Conservation (phyloP, 2,113 vertebrate genomes). For the Anarrhichthys ocellatus region DNA sequence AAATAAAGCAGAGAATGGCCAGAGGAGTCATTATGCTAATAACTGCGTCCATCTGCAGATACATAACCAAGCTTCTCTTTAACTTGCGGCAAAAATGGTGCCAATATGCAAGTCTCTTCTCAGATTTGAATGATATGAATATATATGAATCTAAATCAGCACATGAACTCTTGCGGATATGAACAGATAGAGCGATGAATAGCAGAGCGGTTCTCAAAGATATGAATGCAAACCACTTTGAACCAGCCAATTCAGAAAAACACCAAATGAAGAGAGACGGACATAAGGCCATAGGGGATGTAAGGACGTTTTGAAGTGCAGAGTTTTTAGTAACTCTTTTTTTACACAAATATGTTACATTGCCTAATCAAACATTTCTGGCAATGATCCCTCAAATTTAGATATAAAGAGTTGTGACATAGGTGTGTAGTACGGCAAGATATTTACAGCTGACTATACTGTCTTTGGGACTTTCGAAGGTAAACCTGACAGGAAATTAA, state of each 20-base stretch:
- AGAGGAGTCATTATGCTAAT: constrained; percentile 61
- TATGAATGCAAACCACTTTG: constrained; percentile 13
- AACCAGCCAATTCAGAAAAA: constrained; percentile 17
- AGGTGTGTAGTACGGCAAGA: background rate
- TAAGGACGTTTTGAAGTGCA: background rate
- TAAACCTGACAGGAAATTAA: background rate
- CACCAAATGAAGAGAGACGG: background rate
- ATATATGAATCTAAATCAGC: constrained; percentile 28
- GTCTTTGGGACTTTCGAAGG: background rate
- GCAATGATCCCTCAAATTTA: background rate
- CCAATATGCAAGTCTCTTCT: constrained; percentile 11
- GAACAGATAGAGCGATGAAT: constrained; percentile 10
- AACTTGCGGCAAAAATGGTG: constrained; percentile 32
- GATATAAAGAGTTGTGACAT: background rate
- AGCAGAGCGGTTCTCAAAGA: constrained; percentile 6
- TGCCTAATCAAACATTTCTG: background rate
- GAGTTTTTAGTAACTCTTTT: background rate
- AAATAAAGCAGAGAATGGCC: constrained; percentile 30
- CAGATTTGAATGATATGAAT: constrained; percentile 42
- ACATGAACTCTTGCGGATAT: constrained; percentile 1
- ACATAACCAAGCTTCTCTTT: constrained; percentile 48
- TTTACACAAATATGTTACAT: background rate
- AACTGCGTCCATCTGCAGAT: constrained; percentile 42
- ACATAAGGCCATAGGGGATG: background rate
- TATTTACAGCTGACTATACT: background rate